Base-by-base conservation (phyloP, 2,888 invertebrate genomes). In the Brachylomia viminalis region DNA sequence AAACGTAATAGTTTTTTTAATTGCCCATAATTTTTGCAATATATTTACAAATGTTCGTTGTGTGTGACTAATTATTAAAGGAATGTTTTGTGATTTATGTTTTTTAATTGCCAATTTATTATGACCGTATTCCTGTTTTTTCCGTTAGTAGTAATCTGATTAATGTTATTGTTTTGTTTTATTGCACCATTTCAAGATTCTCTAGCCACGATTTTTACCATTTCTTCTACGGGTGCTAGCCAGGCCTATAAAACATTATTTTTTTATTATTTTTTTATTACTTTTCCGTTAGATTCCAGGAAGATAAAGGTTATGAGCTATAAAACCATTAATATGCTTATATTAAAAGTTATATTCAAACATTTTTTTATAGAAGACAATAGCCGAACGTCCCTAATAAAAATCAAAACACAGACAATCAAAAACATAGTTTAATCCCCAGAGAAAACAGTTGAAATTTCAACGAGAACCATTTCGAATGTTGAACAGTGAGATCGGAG, bases 401-500 rank as follows among this genome's bases (percentile, higher is more conserved):
- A 83, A 79, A 62, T 64, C 27, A 10, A 65, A 61, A 77, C 15
- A 5, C 5, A 33, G 0, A 62, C 68, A 75, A 54, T 66, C 49
- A 13, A 89, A 84, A 79, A 77, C 85, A 54, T 69, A 68, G 70
- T 83, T 72, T 89, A 87, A 79, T 61, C 20, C 15, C 6, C 47
- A 69, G 47, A 65, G 52, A 68, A 83, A 86, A 87, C 76, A 83
- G 86, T 86, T 80, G 61, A 85, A 84, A 86, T 84, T 89, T 77
- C 79, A 77, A 80, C 79, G 72, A 85, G 76, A 80, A 71, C 80
- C 64, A 73, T 79, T 78, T 80, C 69, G 64, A 85, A 83, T 82
- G 77, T 76, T 79, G 73, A 85, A 84, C 84, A 86, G 89, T 86
- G 90, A 90, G 90, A 92, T 92, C 88, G 89, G 88, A 92, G 89